Conservation (phyloP, 2,113 vertebrate species). For the Cisticola juncidis region DNA sequence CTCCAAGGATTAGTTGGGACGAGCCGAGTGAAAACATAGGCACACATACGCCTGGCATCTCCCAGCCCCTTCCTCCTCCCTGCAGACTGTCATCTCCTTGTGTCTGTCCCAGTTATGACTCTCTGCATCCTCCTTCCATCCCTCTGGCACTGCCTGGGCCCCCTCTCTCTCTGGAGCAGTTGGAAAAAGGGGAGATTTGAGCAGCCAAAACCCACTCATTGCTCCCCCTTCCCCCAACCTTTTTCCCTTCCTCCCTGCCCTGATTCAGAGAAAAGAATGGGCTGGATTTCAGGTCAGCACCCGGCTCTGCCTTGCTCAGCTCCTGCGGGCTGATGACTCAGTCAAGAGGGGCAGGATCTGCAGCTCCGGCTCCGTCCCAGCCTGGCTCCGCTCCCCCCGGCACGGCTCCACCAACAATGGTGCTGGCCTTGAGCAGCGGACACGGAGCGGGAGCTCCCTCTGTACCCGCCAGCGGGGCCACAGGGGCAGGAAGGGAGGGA, state of each 20-base stretch:
- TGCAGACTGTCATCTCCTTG: not conserved
- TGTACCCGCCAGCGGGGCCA: rapidly evolving
- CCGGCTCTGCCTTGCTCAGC: not conserved
- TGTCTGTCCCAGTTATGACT: not conserved
- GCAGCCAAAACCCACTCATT: not conserved
- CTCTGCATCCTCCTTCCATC: not conserved
- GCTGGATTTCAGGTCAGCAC: slow-evolving; percentile 5
- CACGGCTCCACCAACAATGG: not conserved
- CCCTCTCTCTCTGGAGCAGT: rapidly evolving
- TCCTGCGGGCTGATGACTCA: slow-evolving; percentile 24
- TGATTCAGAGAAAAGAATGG: not conserved
- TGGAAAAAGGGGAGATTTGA: not conserved
- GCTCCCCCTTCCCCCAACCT: not conserved
- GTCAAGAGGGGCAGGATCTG: not conserved
- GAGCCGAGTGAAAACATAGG: not conserved
- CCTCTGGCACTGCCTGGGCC: not conserved
- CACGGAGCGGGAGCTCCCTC: not conserved
- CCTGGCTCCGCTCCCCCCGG: not conserved
- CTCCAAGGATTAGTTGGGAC: not conserved
- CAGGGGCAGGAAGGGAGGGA: not conserved
- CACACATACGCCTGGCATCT: not conserved
- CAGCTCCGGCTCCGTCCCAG: not conserved
- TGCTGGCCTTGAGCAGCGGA: not conserved
- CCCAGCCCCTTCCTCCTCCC: not conserved
- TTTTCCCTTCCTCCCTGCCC: not conserved